Percentiles rank a stretch among this genome's conserved stretches.
Conservation (phyloP, 2,113 vertebrate genomes). For the Equus quagga region DNA sequence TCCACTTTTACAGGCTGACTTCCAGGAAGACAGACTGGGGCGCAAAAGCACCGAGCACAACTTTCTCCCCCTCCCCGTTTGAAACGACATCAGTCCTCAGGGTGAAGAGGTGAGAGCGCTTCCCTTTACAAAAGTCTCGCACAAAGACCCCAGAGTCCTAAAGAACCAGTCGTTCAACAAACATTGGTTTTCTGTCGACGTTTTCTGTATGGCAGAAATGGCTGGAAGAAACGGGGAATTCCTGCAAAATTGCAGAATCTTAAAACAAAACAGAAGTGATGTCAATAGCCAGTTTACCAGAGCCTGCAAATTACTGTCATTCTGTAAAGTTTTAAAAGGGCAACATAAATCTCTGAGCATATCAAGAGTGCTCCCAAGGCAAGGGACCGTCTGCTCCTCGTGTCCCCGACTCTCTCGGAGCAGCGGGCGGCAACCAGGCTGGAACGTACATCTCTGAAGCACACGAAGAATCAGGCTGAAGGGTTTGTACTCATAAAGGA, state of each 20-base stretch:
- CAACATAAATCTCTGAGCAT: rapidly evolving
- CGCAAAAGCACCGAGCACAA: background rate
- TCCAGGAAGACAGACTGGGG: background rate
- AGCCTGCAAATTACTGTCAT: background rate
- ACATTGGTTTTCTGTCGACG: rapidly evolving
- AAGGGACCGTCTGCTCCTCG: background rate
- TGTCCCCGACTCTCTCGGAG: background rate
- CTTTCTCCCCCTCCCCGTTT: background rate
- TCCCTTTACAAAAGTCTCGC: background rate
- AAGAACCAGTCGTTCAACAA: background rate
- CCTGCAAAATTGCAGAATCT: too few species aligned
- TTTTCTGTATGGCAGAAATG: background rate
- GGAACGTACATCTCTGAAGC: background rate
- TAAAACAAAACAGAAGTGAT: background rate
- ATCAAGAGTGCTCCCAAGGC: too few species aligned
- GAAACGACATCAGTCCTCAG: background rate
- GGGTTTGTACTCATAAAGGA: background rate
- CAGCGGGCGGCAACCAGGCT: rapidly evolving
- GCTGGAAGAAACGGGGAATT: rapidly evolving
- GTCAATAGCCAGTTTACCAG: background rate
- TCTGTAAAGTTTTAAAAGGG: background rate
- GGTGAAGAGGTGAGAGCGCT: too few species aligned
- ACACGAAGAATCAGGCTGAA: background rate
- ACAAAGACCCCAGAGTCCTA: background rate
- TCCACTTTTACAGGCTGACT: background rate